These are phyloP conservation scores for Serinus canaria DNA, from an alignment of 2,113 vertebrate species.

Conservation along the genomic window DNA sequence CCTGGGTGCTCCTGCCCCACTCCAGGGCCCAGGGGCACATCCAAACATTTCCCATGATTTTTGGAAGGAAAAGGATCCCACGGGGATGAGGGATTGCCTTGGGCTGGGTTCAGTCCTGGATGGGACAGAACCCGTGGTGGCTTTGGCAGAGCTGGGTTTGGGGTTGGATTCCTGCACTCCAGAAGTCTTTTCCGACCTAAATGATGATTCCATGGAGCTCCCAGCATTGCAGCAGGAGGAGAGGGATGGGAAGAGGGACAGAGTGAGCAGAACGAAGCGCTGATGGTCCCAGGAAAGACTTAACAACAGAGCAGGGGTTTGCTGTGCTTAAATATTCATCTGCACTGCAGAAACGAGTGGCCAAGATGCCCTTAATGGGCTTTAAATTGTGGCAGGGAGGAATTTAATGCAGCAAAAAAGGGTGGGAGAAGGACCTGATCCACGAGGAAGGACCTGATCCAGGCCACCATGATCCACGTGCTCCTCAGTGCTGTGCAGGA, in stretches of 20 bases:
- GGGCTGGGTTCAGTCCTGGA: fast-evolving
- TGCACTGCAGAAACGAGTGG: fast-evolving
- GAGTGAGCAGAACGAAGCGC: fast-evolving
- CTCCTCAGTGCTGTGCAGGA: fast-evolving
- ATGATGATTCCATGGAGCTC: fast-evolving
- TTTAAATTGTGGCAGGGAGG: fast-evolving
- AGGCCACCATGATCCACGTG: fast-evolving
- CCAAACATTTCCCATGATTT: fast-evolving
- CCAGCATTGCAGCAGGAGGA: background rate
- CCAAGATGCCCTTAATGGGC: background rate
- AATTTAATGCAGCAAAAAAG: background rate
- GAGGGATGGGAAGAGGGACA: background rate
- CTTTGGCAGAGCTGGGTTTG: background rate
- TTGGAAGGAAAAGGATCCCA: background rate
- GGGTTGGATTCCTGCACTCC: fast-evolving
- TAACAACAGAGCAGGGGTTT: background rate
- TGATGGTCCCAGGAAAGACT: background rate
- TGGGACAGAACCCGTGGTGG: fast-evolving
- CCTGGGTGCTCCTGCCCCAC: background rate
- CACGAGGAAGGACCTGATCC: background rate
- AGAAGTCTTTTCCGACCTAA: background rate
- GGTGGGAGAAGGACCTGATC: background rate
- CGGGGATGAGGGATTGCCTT: background rate
- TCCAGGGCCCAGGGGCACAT: fast-evolving
- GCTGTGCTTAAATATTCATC: background rate